Evolutionary conservation across 2,888 invertebrate genomes (phyloP).

Genomic region (Tolmerus cingulatus): DNA sequence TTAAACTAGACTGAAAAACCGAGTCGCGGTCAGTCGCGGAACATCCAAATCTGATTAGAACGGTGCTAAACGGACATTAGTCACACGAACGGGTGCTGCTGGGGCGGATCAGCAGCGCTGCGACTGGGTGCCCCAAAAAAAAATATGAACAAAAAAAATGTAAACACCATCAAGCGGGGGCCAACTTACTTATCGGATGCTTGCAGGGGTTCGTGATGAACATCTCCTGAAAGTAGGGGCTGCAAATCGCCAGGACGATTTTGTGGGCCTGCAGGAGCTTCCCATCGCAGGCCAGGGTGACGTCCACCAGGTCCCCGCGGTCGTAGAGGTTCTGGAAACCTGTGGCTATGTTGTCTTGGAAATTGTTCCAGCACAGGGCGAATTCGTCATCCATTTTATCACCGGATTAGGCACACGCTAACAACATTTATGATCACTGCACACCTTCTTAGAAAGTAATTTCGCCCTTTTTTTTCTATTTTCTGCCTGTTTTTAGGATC

Average conservation of each 20-base stretch:
- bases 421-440: neutral
- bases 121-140: neutral
- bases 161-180: neutral
- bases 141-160: neutral
- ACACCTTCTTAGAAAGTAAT: neutral
- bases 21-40: neutral
- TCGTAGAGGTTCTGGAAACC: conserved; percentile 64
- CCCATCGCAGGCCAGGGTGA: conserved; percentile 66
- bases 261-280: conserved; percentile 65
- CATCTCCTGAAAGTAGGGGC: conserved; percentile 66
- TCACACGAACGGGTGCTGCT: neutral
- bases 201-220: conserved; percentile 64
- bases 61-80: neutral
- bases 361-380: conserved; percentile 64
- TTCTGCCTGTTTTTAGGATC: neutral
- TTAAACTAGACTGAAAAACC: conserved; percentile 27
- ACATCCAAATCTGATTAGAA: neutral
- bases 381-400: conserved; percentile 62
- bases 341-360: conserved; percentile 63
- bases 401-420: neutral
- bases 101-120: neutral
- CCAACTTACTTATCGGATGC: conserved; percentile 64
- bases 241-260: conserved; percentile 66
- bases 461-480: neutral
- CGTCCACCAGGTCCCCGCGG: conserved; percentile 65